Evolutionary conservation across 2,797 vertebrate species (phyloP).

Genomic region (Spinibarbus caldwelli): DNA sequence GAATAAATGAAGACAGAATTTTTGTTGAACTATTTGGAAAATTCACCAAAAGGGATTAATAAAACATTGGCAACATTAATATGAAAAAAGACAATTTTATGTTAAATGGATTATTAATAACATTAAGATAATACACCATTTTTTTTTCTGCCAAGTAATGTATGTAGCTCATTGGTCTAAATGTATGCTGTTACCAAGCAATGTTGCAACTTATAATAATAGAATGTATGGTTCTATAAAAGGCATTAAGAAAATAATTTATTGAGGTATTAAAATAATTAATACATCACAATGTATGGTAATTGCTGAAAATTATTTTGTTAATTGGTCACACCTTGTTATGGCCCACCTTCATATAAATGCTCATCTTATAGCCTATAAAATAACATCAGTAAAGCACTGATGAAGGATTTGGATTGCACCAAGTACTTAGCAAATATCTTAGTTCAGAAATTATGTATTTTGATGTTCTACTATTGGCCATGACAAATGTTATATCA

Average conservation of each 20-base stretch:
- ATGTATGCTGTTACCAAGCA: neutral
- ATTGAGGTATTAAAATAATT: neutral
- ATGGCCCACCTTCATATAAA: neutral
- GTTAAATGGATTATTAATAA: neutral
- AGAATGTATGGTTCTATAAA: neutral
- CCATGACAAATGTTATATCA: conserved; percentile 7
- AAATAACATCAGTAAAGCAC: neutral
- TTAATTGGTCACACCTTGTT: neutral
- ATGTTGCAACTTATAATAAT: neutral
- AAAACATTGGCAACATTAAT: neutral
- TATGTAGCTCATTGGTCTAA: neutral
- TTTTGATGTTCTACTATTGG: neutral
- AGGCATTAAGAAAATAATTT: neutral
- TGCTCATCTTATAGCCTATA: neutral
- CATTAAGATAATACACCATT: neutral
- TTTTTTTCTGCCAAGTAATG: neutral
- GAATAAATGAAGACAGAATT: neutral
- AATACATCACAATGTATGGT: neutral
- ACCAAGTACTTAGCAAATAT: neutral
- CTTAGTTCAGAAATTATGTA: neutral
- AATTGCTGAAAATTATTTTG: neutral
- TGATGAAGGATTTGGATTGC: neutral
- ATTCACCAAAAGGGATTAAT: too few species aligned
- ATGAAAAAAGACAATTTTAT: neutral
- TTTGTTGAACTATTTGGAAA: too few species aligned